These are phyloP conservation scores for Oxyruncus cristatus DNA, from an alignment of 2,113 vertebrate genomes.

Conservation along the genomic window DNA sequence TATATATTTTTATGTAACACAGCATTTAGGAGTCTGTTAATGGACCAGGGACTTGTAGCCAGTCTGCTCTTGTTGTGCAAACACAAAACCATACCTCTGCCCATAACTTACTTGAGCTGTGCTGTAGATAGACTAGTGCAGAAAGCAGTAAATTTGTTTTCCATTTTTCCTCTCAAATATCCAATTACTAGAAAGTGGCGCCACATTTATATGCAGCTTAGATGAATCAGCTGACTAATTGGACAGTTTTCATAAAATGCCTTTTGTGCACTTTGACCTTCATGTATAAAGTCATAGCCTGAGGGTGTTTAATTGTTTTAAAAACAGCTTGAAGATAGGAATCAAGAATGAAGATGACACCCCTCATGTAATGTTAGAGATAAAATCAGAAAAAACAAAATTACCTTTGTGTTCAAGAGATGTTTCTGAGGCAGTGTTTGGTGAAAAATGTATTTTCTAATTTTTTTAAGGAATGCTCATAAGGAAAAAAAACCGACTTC, in stretches of 20 bases:
- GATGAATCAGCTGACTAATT: background rate
- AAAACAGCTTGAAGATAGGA: conserved; percentile 3
- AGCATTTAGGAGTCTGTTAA: background rate
- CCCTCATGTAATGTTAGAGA: background rate
- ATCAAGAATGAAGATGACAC: background rate
- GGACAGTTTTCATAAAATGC: background rate
- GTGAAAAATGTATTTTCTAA: background rate
- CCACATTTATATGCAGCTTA: background rate
- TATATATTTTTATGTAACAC: background rate
- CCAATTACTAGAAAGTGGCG: background rate
- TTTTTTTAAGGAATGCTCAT: background rate
- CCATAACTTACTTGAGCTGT: background rate
- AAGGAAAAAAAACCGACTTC: background rate
- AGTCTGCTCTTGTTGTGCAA: background rate
- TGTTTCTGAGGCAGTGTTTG: background rate
- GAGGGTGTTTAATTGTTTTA: background rate
- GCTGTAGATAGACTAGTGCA: background rate
- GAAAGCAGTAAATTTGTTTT: background rate
- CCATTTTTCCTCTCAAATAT: background rate
- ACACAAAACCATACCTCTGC: background rate
- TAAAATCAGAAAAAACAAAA: conserved; percentile 7
- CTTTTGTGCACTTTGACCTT: background rate
- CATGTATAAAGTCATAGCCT: background rate
- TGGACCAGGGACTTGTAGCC: background rate
- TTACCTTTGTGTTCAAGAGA: background rate